Base-by-base conservation (phyloP, 1,140 invertebrate species). In the Acromyrmex heyeri region DNA sequence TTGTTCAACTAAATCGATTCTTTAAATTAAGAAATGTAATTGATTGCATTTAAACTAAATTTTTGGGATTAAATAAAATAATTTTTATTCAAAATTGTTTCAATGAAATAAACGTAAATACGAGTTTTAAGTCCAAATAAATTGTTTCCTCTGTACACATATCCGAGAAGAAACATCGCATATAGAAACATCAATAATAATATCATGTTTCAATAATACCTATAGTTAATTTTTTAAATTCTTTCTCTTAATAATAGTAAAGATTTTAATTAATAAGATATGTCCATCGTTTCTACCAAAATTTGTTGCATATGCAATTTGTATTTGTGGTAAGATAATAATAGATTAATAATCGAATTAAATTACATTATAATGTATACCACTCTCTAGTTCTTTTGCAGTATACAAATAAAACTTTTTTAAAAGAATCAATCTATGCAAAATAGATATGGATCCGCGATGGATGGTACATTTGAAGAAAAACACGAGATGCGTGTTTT, bases 401-500 rank as follows among this genome's bases (percentile, higher is more conserved):
- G 12, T 24, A 21, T 44, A 55, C 24, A 59, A 82, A 27, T 30
- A 44, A 81, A 72, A 44, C 34, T 69, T 21, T 62, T 65, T 70
- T 76, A 21, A 82, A 44, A 72, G 53, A 48, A 61, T 82, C 30
- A 50, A 83, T 83, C 7, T 83, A 24, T 55, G n/a, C 50, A 7
- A 27, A 14, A 75, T 48, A 92, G 93, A 18, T 92, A 92, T n/a
- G 89, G 89, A 30, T 57, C 89, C 5, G 21, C 55, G 0, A 50
- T 88, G 7, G 87, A 93, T 10, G 86, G 88, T 12, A 86, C 78
- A 0, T 78, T 82, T 0, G 91, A 93, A 18, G 91, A 90, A 21
- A 90, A 86, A 48, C 90, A 88, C 0, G 91, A 86, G 0, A 72
- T 95, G 27, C 88, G 93, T 8, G 82, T 91, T 24, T 12, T 95